Base-by-base conservation (phyloP, 2,888 invertebrate species). In the Griposia aprilina region DNA sequence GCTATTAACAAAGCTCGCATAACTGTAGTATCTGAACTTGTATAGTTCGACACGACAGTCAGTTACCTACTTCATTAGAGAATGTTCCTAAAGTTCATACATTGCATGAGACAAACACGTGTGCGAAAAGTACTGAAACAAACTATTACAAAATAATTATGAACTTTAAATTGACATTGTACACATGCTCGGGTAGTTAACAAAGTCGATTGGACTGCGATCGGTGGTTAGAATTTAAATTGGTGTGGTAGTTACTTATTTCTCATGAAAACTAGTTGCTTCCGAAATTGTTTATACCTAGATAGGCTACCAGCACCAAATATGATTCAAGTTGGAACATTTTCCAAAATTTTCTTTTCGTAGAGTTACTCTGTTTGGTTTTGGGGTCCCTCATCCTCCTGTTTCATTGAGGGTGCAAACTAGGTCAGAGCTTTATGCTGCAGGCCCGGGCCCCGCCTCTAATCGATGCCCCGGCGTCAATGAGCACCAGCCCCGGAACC, bases 381-480 rank as follows among this genome's bases (percentile, higher is more conserved):
- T 71, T 74, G 59, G 69, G 79, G 80, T 76, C 70, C 78, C 85
- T 86, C 83, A 89, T 86, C 90, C 91, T 90, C 91, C 90, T 88
- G 84, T 91, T 93, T 93, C 96, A 96, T 96, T 96, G 95, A 96
- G 93, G 92, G 92, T 90, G 90, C 88, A 90, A 96, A 95, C 91
- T 96, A 91, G 96, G 96, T 95, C 96, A 95, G 82, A 90, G 91
- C 93, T 92, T 89, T 91, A 78, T 88, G 92, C 90, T 93, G 93
- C 94, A 94, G 91, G 89, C 81, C 92, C 92, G 92, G 92, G 91
- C 90, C 85, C 91, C 91, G 90, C 88, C 90, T 89, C 89, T 89
- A 94, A 95, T 96, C 96, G 94, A 96, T 95, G 90, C 82, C 81
- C 89, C 92, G 91, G 93, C 95, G 93, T 96, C 96, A 95, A 95